These are phyloP conservation scores for Theretra japonica DNA, from an alignment of 2,888 invertebrate genomes.

Conservation along the genomic window DNA sequence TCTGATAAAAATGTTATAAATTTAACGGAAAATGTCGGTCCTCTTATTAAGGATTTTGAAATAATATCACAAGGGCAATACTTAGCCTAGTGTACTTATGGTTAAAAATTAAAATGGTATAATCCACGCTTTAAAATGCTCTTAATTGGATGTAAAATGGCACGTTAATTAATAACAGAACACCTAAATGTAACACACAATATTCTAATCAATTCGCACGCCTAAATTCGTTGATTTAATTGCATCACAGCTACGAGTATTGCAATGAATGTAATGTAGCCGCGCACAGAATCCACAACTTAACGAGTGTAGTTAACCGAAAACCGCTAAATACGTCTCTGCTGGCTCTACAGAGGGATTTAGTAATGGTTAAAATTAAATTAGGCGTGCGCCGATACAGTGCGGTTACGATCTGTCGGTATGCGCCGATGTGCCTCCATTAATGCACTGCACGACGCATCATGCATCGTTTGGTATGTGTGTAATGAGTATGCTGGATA, in stretches of 20 bases:
- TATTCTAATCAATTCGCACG: too few relatives aligned
- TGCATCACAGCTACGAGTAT: background rate
- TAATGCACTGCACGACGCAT: background rate
- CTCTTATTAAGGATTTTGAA: too few relatives aligned
- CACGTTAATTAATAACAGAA: too few relatives aligned
- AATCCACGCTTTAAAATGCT: too few relatives aligned
- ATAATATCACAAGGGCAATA: too few relatives aligned
- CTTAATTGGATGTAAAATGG: too few relatives aligned
- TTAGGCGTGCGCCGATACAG: conserved; percentile 33
- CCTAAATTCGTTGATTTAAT: background rate
- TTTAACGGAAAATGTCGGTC: too few relatives aligned
- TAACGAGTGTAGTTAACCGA: conserved; percentile 1
- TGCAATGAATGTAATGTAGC: background rate
- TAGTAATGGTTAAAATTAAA: conserved; percentile 50
- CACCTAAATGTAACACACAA: too few relatives aligned
- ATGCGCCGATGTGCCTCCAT: conserved; percentile 9
- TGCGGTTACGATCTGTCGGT: conserved; percentile 13
- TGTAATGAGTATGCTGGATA: background rate
- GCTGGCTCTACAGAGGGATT: conserved; percentile 35
- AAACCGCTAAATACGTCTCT: conserved; percentile 26
- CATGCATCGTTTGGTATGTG: background rate
- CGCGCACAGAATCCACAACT: conserved; percentile 3
- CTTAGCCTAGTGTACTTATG: too few relatives aligned
- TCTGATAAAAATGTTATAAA: background rate
- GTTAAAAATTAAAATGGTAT: too few relatives aligned